phyloP scores from a whole-genome alignment of 35 echinoderm and acorn worm genomes.

The Ptychodera flava region DNA sequence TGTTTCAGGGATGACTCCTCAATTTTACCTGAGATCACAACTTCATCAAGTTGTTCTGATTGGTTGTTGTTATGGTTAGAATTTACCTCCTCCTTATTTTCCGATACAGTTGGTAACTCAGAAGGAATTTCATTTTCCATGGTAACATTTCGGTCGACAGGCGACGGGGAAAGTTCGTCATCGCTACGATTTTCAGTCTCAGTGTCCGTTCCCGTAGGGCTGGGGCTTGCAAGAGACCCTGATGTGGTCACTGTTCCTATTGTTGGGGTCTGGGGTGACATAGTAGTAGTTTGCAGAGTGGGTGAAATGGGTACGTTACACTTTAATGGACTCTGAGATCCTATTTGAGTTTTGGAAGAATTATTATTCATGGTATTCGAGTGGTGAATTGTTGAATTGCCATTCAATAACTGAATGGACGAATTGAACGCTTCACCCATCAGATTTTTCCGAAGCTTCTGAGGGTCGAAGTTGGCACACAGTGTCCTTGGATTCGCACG shows the following conservation, averaged over 20 bases:
- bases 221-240: neutral
- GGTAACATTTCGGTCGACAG: neutral
- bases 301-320: neutral
- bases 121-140: neutral
- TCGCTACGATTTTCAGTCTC: neutral
- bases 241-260: neutral
- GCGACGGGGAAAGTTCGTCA: neutral
- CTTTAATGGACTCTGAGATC: neutral
- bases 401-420: neutral
- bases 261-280: neutral
- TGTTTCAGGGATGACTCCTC: neutral
- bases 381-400: neutral
- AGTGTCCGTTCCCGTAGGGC: neutral
- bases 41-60: neutral
- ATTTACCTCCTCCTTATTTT: neutral
- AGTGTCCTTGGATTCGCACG: neutral
- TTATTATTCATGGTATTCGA: neutral
- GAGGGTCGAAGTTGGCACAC: neutral
- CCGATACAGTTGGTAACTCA: neutral
- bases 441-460: neutral
- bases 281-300: neutral
- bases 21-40: neutral
- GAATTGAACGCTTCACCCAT: neutral
- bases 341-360: constrained; percentile 1
- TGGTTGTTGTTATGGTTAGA: neutral